Evolutionary conservation across 2,888 invertebrate genomes (phyloP), one percentile per base, ranked within the genome.

Genomic region (Ephialtes manifestator): DNA sequence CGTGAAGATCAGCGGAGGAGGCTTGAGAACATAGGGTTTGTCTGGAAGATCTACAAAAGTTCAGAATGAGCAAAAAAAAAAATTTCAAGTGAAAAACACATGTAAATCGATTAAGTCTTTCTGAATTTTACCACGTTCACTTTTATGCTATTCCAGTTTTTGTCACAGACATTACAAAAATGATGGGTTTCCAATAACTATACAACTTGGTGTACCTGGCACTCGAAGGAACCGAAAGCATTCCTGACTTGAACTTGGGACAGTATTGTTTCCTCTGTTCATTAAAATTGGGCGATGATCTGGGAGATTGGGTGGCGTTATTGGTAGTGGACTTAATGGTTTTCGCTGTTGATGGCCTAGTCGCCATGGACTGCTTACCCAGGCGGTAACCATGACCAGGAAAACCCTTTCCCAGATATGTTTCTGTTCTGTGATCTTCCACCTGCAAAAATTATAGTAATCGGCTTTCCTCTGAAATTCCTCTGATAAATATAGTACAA

Each of bases 321-420:
- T 71, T 39, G 3, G 48, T 51, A 8, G 31, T 48, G 15, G 86
- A 74, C 31, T 83, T 78, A 63, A 53, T 53, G 46, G 46, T 51
- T 24, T 68, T 51, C 2, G 51, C 18, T 15, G 76, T 51, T 3
- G 74, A 70, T 24, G 79, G 2, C 75, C 63, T 65, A 43, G 46
- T 55, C 46, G 67, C 76, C 8, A 76, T 63, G 2, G 79, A 55
- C 20, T 85, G 79, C 53, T 91, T 93, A 7, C 92, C 92, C 58
- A 93, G 79, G n/a, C 91, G 91, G 89, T 93, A 90, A 82, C 93
- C 93, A 18, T 91, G 90, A 0, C 93, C 93, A 39, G 92, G 90
- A 86, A 92, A 93, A 15, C 83, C 90, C 55, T 88, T 80, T 39
- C 87, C 88, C 18, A 87, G 24, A 80, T 89, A 90, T 60, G 84